These are phyloP conservation scores for Philotrypesis tridentata DNA, from an alignment of 1,140 invertebrate species.

Conservation along the genomic window DNA sequence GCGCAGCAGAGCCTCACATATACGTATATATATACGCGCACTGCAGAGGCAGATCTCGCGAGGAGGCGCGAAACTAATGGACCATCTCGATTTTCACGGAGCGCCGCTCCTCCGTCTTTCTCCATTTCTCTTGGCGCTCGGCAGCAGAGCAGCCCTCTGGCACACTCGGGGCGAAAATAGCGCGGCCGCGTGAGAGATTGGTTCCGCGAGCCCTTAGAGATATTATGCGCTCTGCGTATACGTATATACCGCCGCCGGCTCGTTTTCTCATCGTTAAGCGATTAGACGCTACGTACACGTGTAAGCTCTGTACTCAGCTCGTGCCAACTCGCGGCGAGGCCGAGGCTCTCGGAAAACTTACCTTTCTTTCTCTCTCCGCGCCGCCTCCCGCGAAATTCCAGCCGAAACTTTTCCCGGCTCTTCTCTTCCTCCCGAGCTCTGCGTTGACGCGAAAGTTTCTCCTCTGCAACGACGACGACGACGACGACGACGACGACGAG, in stretches of 20 bases:
- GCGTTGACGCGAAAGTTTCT: not conserved
- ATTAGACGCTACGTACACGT: conserved; percentile 38
- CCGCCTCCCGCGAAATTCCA: not conserved
- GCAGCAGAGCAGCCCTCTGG: conserved; percentile 23
- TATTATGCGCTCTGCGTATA: not conserved
- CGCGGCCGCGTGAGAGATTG: conserved; percentile 40
- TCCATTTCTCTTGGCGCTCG: not conserved
- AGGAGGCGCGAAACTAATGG: conserved; percentile 37
- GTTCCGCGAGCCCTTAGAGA: conserved; percentile 29
- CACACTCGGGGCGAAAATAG: conserved; percentile 52
- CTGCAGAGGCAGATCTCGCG: not conserved
- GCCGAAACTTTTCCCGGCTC: not conserved
- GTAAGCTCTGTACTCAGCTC: too few species aligned
- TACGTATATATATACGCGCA: not conserved
- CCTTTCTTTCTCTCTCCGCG: too few species aligned
- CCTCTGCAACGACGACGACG: too few species aligned
- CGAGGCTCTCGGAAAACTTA: too few species aligned
- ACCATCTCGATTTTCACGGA: conserved; percentile 41
- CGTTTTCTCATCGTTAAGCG: conserved; percentile 65
- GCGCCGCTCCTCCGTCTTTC: not conserved
- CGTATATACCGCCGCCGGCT: conserved; percentile 45
- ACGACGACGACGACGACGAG: too few species aligned
- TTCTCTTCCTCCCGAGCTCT: too few species aligned
- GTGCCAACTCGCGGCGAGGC: not conserved
- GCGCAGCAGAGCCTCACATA: not conserved